Percentiles rank a stretch among this genome's conserved stretches.
These are phyloP conservation scores for Melieria crassipennis DNA, from an alignment of 2,888 invertebrate genomes.

Conservation along the genomic window DNA sequence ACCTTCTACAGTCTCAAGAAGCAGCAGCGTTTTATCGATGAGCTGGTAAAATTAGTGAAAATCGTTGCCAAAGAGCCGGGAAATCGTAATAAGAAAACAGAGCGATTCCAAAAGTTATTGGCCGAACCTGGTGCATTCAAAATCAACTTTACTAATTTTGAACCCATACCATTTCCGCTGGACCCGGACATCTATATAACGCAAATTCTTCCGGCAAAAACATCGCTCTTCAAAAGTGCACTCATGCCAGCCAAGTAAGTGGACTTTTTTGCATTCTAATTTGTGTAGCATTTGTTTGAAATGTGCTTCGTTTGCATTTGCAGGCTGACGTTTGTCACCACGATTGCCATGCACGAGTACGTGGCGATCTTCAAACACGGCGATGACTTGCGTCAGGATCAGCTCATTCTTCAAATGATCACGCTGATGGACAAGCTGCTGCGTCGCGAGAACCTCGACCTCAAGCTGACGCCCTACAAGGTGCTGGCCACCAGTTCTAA, in stretches of 20 bases:
- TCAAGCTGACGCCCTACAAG: constrained; percentile 94
- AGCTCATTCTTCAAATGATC: constrained; percentile 96
- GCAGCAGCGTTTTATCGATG: constrained; percentile 92
- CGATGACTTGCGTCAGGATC: constrained; percentile 97
- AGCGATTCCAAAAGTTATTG: constrained; percentile 84
- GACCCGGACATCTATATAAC: constrained; percentile 91
- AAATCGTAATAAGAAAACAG: constrained; percentile 90
- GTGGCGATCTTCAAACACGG: constrained; percentile 98
- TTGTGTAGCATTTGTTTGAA: neutral
- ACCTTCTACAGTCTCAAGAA: constrained; percentile 80
- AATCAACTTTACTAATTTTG: constrained; percentile 89
- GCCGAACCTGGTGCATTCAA: constrained; percentile 83
- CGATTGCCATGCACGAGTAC: constrained; percentile 77
- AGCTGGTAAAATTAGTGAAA: constrained; percentile 87
- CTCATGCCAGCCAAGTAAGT: constrained; percentile 86
- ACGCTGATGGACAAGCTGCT: constrained; percentile 97
- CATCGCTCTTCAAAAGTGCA: constrained; percentile 94
- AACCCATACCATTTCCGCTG: constrained; percentile 91
- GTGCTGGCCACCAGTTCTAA: constrained; percentile 95
- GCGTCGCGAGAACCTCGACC: constrained; percentile 92
- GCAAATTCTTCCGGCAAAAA: constrained; percentile 88
- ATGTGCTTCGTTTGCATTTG: neutral
- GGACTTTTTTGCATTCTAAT: neutral
- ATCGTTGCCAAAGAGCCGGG: constrained; percentile 90
- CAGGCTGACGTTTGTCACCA: constrained; percentile 85